phyloP scores from a whole-genome alignment of 2,888 invertebrate species.

The Bembecia ichneumoniformis region DNA sequence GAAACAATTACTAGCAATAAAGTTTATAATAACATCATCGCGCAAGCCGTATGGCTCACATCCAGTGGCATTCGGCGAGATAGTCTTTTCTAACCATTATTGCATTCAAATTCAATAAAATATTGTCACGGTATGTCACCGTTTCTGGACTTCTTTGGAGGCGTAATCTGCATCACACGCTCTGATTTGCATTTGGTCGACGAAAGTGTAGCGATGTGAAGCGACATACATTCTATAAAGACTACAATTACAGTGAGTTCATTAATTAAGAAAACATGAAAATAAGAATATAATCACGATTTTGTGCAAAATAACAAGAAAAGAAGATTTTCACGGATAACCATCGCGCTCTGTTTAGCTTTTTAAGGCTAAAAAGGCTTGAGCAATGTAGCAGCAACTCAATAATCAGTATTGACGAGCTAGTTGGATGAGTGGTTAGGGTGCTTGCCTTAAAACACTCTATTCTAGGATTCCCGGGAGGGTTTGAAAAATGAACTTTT shows the following conservation, averaged over 20 bases:
- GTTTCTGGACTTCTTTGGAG: background rate
- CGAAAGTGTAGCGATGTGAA: constrained; percentile 56
- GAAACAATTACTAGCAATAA: constrained; percentile 36
- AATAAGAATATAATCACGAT: too few species aligned
- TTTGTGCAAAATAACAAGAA: constrained; percentile 10
- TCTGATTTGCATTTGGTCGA: constrained; percentile 62
- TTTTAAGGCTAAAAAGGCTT: constrained; percentile 1
- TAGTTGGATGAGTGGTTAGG: too few species aligned
- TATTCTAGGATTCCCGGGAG: too few species aligned
- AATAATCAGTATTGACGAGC: too few species aligned
- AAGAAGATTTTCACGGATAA: constrained; percentile 10
- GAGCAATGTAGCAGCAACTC: background rate
- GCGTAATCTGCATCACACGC: constrained; percentile 31
- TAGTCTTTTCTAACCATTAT: too few species aligned
- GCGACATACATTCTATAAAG: constrained; percentile 27
- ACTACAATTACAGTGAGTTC: background rate
- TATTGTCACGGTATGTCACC: background rate
- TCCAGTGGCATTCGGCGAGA: background rate
- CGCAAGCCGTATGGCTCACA: background rate
- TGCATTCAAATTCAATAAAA: background rate
- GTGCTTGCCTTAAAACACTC: too few species aligned
- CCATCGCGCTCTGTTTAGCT: constrained; percentile 8
- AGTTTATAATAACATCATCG: constrained; percentile 37
- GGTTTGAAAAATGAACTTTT: too few species aligned
- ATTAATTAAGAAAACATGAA: background rate